phyloP scores from a whole-genome alignment of 1,140 invertebrate species.

The Brachionus plicatilis region DNA sequence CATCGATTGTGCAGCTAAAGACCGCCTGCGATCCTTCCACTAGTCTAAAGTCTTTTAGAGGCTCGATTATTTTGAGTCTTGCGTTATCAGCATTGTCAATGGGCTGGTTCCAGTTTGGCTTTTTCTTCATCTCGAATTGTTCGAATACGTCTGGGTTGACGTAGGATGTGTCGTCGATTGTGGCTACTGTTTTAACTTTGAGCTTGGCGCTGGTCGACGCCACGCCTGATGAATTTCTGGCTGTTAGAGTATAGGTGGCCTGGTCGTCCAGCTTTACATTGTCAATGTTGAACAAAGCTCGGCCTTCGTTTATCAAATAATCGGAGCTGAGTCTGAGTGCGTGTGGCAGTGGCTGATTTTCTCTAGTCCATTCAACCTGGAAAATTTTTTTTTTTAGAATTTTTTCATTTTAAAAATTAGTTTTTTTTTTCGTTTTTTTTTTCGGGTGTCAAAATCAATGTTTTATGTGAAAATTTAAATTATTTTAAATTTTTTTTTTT shows the following conservation, averaged over 20 bases:
- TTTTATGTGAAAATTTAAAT: too few relatives aligned
- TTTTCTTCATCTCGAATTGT: slow-evolving; percentile 37
- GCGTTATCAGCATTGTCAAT: neutral
- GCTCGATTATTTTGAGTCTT: slow-evolving; percentile 36
- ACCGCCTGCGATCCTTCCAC: neutral
- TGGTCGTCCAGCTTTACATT: slow-evolving; percentile 73
- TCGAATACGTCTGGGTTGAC: slow-evolving; percentile 32
- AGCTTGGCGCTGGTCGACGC: slow-evolving; percentile 86
- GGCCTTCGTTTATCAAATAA: slow-evolving; percentile 63
- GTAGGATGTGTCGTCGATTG: slow-evolving; percentile 36
- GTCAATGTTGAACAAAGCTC: slow-evolving; percentile 78
- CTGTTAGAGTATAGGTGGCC: slow-evolving; percentile 94
- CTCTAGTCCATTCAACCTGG: slow-evolving; percentile 20
- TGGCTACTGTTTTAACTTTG: slow-evolving; percentile 43
- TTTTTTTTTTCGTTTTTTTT: too few relatives aligned
- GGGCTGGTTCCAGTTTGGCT: neutral
- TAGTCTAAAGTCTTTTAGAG: slow-evolving; percentile 18
- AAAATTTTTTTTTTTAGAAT: slow-evolving; percentile 17
- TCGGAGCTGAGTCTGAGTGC: neutral
- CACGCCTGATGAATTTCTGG: slow-evolving; percentile 88
- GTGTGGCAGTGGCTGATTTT: neutral
- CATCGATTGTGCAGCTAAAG: slow-evolving; percentile 37
- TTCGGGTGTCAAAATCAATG: too few relatives aligned
- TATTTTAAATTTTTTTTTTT: too few relatives aligned
- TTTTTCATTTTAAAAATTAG: neutral